Percentiles rank a stretch among this genome's conserved stretches.
phyloP scores from a whole-genome alignment of 1,140 invertebrate species.

The Drosophila parabipectinata region DNA sequence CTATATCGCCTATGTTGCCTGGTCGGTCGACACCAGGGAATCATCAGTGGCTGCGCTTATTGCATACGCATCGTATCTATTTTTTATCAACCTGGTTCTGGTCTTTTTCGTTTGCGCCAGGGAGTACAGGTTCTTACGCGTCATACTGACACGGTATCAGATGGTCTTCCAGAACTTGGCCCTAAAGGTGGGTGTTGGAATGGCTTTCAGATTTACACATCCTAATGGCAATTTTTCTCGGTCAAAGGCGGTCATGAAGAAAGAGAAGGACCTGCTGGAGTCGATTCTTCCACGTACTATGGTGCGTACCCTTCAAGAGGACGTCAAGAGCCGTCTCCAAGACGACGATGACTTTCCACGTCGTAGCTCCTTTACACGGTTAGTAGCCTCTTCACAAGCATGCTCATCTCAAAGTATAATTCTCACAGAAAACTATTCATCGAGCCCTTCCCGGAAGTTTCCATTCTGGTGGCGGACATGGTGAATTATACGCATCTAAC shows the following conservation, averaged over 20 bases:
- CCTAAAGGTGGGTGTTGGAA: not conserved
- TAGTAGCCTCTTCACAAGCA: not conserved
- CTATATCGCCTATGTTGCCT: not conserved
- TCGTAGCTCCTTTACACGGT: not conserved
- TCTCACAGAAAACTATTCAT: not conserved
- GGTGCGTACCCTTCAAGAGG: not conserved
- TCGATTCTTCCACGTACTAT: not conserved
- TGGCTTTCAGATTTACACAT: too few relatives aligned
- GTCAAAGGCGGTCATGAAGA: not conserved
- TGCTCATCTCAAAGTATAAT: not conserved
- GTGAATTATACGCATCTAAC: slow-evolving; percentile 97
- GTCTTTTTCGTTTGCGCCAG: not conserved
- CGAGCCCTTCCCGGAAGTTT: slow-evolving; percentile 92
- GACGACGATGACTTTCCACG: not conserved
- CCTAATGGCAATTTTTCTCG: too few relatives aligned
- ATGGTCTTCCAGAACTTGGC: not conserved
- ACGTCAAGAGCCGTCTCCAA: not conserved
- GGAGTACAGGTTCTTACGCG: not conserved
- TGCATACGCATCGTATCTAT: not conserved
- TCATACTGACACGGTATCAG: not conserved
- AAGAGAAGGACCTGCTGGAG: not conserved
- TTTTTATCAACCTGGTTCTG: not conserved
- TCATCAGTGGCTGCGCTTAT: not conserved
- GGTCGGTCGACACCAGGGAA: not conserved
- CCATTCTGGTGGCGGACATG: slow-evolving; percentile 97